Evolutionary conservation across 2,113 vertebrate genomes (phyloP).

Genomic region (cattle (Bos taurus)): DNA sequence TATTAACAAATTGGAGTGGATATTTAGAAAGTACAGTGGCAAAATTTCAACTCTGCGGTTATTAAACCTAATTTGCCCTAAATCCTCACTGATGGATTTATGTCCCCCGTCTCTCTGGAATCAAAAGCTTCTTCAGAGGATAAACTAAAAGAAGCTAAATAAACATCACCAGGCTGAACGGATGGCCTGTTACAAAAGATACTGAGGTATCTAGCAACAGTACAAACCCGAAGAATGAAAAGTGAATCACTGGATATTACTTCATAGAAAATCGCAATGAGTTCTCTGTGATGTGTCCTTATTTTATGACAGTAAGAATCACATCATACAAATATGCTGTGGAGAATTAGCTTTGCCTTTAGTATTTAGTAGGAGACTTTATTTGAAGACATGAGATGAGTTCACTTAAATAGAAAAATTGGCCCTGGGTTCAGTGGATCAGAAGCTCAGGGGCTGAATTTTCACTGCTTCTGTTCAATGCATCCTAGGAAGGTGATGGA

Average conservation of each 20-base stretch:
- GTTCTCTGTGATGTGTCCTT: not conserved
- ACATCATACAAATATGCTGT: not conserved
- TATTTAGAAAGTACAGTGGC: slow-evolving; percentile 77
- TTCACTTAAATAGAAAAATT: slow-evolving; percentile 6
- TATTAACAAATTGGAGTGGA: slow-evolving; percentile 76
- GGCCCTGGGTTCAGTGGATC: not conserved
- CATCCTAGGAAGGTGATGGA: not conserved
- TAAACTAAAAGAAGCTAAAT: slow-evolving; percentile 73
- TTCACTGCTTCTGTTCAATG: not conserved
- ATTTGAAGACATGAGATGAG: slow-evolving; percentile 12
- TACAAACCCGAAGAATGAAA: slow-evolving; percentile 10
- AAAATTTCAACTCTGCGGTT: slow-evolving; percentile 78
- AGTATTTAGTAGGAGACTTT: not conserved
- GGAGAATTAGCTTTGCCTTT: not conserved
- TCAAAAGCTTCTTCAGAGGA: slow-evolving; percentile 48
- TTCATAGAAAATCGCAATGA: not conserved
- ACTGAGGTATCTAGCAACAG: not conserved
- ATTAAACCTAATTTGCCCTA: slow-evolving; percentile 76
- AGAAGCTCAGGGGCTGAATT: not conserved
- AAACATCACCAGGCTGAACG: slow-evolving; percentile 49
- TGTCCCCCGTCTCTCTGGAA: slow-evolving; percentile 58
- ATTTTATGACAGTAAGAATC: not conserved
- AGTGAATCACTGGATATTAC: not conserved
- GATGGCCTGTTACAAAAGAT: not conserved
- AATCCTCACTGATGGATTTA: slow-evolving; percentile 75